phyloP scores from a whole-genome alignment of 2,797 vertebrate genomes.

The Bryconaethiops microstoma region DNA sequence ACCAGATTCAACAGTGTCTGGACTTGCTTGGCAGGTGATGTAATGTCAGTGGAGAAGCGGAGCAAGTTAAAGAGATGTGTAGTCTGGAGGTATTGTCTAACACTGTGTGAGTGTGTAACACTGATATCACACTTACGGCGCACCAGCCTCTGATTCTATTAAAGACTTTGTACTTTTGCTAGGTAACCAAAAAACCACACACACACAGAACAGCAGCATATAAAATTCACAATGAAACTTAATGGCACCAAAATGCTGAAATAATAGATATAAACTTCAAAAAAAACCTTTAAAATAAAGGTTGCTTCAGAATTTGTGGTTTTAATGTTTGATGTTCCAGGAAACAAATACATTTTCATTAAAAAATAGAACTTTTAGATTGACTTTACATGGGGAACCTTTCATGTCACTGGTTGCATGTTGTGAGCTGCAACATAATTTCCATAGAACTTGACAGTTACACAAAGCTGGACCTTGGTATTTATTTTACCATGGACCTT shows the following conservation, averaged over 20 bases:
- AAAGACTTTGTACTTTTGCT: constrained; percentile 35
- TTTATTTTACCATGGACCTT: too few relatives aligned
- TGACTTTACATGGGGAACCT: too few relatives aligned
- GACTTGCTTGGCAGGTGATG: constrained; percentile 58
- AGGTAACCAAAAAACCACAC: constrained; percentile 33
- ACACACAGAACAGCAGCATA: background rate
- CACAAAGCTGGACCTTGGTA: too few relatives aligned
- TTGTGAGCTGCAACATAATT: too few relatives aligned
- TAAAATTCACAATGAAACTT: constrained; percentile 3
- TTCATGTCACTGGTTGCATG: too few relatives aligned
- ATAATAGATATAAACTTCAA: too few relatives aligned
- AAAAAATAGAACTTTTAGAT: too few relatives aligned
- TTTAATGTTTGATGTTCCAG: too few relatives aligned
- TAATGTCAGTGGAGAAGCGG: constrained; percentile 43
- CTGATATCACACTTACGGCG: constrained; percentile 15
- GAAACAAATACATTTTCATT: too few relatives aligned
- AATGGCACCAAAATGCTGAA: background rate
- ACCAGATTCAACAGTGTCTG: constrained; percentile 66
- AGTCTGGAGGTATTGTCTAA: constrained; percentile 22
- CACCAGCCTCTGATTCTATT: constrained; percentile 40
- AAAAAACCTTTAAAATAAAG: too few relatives aligned
- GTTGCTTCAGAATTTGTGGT: too few relatives aligned
- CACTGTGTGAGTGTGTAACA: constrained; percentile 15
- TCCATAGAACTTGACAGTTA: too few relatives aligned
- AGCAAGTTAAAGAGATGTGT: constrained; percentile 36